These are phyloP conservation scores for Drosophila kanekoi DNA, from an alignment of 2,888 invertebrate genomes.

Conservation along the genomic window DNA sequence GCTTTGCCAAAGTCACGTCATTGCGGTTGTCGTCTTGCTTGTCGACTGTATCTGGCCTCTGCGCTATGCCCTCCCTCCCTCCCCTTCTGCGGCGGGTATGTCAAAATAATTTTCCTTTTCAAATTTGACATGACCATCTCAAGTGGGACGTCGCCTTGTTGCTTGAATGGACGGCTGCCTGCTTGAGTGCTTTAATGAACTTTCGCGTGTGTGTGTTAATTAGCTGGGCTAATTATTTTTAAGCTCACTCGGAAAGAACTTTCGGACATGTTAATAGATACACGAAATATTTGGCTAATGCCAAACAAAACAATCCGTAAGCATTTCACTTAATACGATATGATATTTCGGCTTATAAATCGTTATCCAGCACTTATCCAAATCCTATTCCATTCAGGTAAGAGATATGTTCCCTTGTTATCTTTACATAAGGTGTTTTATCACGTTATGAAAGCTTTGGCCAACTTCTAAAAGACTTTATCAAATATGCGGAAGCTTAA, in stretches of 20 bases:
- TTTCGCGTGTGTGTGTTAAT: conserved; percentile 53
- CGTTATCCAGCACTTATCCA: too few relatives aligned
- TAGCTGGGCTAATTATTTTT: conserved; percentile 42
- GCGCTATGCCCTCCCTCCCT: not conserved
- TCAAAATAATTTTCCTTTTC: conserved; percentile 61
- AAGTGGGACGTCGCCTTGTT: conserved; percentile 38
- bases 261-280: conserved; percentile 11
- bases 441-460: too few relatives aligned
- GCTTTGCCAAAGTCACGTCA: conserved; percentile 59
- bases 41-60: not conserved
- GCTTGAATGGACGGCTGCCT: conserved; percentile 35
- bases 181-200: conserved; percentile 42
- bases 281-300: conserved; percentile 14
- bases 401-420: too few relatives aligned
- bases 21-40: conserved; percentile 22
- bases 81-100: conserved; percentile 19
- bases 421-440: too few relatives aligned
- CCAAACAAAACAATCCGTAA: not conserved
- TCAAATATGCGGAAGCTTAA: too few relatives aligned
- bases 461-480: too few relatives aligned
- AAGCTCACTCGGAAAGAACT: conserved; percentile 3
- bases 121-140: conserved; percentile 62
- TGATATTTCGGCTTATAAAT: too few relatives aligned
- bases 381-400: too few relatives aligned
- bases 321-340: too few relatives aligned